Conservation (phyloP, 2,113 vertebrate species). For the Sphyrna mokarran region DNA sequence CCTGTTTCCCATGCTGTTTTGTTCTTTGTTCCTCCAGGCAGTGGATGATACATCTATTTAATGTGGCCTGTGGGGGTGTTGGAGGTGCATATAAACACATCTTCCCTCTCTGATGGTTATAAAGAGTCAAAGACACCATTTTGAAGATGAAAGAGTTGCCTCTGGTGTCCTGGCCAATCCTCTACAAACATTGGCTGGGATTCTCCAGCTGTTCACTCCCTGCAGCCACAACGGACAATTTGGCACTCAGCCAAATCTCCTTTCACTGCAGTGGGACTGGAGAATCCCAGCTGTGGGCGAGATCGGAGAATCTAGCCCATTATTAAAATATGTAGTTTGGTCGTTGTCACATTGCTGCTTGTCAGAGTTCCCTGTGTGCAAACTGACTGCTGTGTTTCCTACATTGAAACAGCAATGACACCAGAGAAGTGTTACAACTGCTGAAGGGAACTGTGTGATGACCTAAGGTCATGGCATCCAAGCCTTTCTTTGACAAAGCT, state of each 20-base stretch:
- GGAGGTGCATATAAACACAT: too few relatives aligned
- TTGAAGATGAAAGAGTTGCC: not conserved
- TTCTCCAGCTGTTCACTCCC: too few relatives aligned
- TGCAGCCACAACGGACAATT: too few relatives aligned
- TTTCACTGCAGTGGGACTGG: too few relatives aligned
- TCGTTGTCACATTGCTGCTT: not conserved
- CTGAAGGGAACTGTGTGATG: not conserved
- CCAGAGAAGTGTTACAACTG: not conserved
- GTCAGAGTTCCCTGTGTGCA: not conserved
- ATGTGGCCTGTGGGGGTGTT: not conserved
- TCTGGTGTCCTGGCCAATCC: not conserved
- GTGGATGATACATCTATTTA: too few relatives aligned
- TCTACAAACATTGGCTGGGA: not conserved
- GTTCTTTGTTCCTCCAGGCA: too few relatives aligned
- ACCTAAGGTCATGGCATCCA: not conserved
- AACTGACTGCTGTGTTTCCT: not conserved
- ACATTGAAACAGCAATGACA: not conserved
- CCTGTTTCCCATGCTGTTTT: too few relatives aligned
- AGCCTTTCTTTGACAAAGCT: not conserved
- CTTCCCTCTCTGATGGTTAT: not conserved
- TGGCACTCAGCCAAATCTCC: too few relatives aligned
- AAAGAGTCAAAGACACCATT: not conserved
- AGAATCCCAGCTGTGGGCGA: too few relatives aligned
- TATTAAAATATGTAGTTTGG: not conserved
- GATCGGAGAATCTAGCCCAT: not conserved